phyloP scores from a whole-genome alignment of 2,797 vertebrate species.

The Vipera ursinii region DNA sequence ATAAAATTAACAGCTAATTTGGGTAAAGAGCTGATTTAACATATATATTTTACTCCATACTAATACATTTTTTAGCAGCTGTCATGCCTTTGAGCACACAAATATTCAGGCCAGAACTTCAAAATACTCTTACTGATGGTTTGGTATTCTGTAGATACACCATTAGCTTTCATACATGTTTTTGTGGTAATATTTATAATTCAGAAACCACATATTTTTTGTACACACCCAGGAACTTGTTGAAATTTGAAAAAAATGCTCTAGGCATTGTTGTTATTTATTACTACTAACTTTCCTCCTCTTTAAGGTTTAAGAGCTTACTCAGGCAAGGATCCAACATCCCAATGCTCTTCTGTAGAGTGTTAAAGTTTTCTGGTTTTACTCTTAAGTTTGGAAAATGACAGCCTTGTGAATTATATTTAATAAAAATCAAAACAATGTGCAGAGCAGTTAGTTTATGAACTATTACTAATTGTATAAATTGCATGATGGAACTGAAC shows the following conservation, averaged over 20 bases:
- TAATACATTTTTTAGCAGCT: constrained; percentile 41
- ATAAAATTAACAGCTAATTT: constrained; percentile 44
- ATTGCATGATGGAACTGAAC: background rate
- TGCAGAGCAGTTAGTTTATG: background rate
- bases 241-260: background rate
- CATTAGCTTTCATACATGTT: constrained; percentile 1
- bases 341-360: background rate
- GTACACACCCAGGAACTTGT: background rate
- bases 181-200: background rate
- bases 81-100: constrained; percentile 27
- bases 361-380: background rate
- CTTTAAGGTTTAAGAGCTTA: background rate
- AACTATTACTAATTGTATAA: background rate
- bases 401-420: background rate
- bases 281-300: background rate
- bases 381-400: background rate
- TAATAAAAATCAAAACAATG: background rate
- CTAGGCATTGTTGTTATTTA: background rate
- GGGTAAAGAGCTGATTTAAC: constrained; percentile 39
- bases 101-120: constrained; percentile 7
- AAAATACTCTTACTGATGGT: background rate
- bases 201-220: background rate
- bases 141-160: background rate
- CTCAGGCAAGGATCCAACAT: background rate
- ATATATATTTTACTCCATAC: constrained; percentile 8